Conservation (phyloP, 2,113 vertebrate genomes). For the Chauna torquata region DNA sequence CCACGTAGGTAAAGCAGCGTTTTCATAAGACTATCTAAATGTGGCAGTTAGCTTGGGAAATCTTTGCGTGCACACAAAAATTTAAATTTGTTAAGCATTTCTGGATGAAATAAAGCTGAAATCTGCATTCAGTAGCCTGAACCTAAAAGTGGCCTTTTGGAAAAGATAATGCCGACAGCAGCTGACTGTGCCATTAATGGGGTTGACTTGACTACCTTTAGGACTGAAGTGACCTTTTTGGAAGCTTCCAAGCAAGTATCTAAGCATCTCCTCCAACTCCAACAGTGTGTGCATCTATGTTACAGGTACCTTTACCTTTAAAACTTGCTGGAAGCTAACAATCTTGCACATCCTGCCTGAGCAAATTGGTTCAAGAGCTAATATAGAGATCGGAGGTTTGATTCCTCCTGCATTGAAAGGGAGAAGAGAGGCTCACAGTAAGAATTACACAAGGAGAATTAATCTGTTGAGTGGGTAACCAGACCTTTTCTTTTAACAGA, state of each 20-base stretch:
- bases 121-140: not conserved
- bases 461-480: not conserved
- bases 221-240: slow-evolving; percentile 37
- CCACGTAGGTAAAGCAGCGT: not conserved
- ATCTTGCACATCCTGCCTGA: not conserved
- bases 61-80: not conserved
- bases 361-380: not conserved
- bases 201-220: slow-evolving; percentile 33
- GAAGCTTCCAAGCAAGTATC: not conserved
- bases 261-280: not conserved
- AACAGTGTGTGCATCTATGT: not conserved
- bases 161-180: slow-evolving; percentile 8
- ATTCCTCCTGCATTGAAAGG: not conserved
- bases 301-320: not conserved
- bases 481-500: not conserved
- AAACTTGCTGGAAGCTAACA: not conserved
- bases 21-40: not conserved
- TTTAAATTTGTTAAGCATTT: not conserved
- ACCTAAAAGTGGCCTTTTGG: slow-evolving; percentile 34
- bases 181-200: not conserved
- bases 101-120: not conserved
- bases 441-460: not conserved
- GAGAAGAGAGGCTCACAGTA: not conserved
- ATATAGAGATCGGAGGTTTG: not conserved
- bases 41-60: not conserved